phyloP scores from a whole-genome alignment of 2,113 vertebrate genomes.

The Nothocercus julius region DNA sequence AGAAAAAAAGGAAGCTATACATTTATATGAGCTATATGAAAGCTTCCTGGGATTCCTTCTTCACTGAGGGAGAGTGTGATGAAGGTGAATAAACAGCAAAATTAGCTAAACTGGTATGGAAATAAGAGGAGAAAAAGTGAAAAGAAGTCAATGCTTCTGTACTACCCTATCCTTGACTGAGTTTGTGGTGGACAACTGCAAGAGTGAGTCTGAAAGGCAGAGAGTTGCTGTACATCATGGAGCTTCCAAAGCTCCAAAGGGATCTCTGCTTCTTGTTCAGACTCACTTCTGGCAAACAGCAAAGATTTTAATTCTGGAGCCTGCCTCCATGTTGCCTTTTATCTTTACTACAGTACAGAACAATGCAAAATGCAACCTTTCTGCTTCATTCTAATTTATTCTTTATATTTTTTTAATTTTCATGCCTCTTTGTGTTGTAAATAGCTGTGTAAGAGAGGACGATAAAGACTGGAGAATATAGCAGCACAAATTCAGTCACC shows the following conservation, averaged over 20 bases:
- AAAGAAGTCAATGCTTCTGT: rapidly evolving
- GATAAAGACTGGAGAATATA: neutral
- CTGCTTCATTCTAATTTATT: neutral
- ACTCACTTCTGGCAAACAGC: neutral
- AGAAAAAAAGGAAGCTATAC: neutral
- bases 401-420: neutral
- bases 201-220: rapidly evolving
- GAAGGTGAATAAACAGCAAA: conserved; percentile 31
- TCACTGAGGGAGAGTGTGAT: neutral
- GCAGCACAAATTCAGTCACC: neutral
- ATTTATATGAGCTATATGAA: conserved; percentile 11
- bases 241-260: neutral
- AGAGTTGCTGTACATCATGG: neutral
- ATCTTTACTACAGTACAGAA: neutral
- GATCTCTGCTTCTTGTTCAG: neutral
- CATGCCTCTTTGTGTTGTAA: neutral
- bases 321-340: neutral
- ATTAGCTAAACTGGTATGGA: neutral
- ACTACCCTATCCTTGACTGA: rapidly evolving
- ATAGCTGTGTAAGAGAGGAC: neutral
- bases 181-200: neutral
- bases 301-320: neutral
- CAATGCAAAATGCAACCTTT: neutral
- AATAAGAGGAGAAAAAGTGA: neutral
- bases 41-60: neutral